These are phyloP conservation scores for Leptobrachium leishanense DNA, from an alignment of 2,113 vertebrate genomes.

Conservation along the genomic window DNA sequence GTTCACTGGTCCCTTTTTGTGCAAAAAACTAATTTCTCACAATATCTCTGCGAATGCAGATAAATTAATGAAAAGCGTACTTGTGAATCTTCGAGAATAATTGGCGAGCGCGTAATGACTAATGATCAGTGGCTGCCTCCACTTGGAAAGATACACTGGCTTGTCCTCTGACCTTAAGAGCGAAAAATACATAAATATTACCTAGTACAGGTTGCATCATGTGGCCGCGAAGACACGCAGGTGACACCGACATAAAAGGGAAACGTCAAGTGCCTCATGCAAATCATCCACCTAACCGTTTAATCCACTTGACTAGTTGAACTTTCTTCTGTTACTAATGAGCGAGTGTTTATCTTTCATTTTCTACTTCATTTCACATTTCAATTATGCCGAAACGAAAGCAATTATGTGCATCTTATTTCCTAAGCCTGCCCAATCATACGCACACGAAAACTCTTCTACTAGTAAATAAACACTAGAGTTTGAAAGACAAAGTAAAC, in stretches of 20 bases:
- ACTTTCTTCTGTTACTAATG: slow-evolving; percentile 28
- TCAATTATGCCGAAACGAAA: slow-evolving; percentile 30
- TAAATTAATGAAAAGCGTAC: slow-evolving; percentile 22
- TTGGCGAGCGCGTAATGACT: slow-evolving; percentile 26
- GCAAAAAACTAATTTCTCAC: slow-evolving; percentile 9
- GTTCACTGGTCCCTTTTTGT: neutral
- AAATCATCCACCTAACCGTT: slow-evolving; percentile 26
- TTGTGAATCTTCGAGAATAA: slow-evolving; percentile 25
- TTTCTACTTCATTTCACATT: slow-evolving; percentile 39
- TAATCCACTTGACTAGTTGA: slow-evolving; percentile 37
- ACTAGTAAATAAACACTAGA: neutral
- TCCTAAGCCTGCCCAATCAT: slow-evolving; percentile 7
- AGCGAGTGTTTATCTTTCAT: slow-evolving; percentile 36
- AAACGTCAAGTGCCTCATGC: neutral
- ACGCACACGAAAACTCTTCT: neutral
- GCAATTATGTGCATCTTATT: slow-evolving; percentile 29
- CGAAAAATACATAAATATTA: slow-evolving; percentile 3
- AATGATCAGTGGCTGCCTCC: neutral
- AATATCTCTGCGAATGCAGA: neutral
- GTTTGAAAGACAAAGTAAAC: neutral
- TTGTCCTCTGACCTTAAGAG: slow-evolving; percentile 26
- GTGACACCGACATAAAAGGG: slow-evolving; percentile 6
- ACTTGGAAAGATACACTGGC: neutral
- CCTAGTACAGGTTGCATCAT: neutral
- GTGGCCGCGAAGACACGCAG: neutral